These are phyloP conservation scores for Thunnus thynnus DNA, from an alignment of 2,113 vertebrate genomes.

Conservation along the genomic window DNA sequence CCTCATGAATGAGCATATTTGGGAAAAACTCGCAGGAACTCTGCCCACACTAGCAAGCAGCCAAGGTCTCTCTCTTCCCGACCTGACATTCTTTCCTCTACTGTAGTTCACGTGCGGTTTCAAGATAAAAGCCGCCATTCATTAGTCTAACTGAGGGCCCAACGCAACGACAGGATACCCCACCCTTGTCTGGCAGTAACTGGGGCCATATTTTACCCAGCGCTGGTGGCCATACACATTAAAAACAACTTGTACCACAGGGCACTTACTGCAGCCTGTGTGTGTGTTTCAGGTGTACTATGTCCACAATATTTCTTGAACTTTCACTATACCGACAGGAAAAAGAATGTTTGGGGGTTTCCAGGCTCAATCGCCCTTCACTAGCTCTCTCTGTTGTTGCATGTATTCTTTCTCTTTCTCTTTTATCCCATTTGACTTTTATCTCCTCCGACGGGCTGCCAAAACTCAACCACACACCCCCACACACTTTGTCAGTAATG, in stretches of 20 bases:
- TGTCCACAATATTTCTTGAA: not conserved
- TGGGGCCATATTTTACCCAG: constrained; percentile 54
- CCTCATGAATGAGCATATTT: constrained; percentile 45
- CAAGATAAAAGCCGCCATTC: constrained; percentile 82
- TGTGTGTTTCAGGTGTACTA: constrained; percentile 17
- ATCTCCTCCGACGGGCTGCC: constrained; percentile 54
- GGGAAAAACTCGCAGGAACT: constrained; percentile 25
- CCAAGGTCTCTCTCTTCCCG: constrained; percentile 52
- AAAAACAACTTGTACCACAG: constrained; percentile 42
- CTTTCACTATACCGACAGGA: constrained; percentile 2
- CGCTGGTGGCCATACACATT: constrained; percentile 56
- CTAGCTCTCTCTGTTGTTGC: constrained; percentile 22
- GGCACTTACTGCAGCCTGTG: constrained; percentile 26
- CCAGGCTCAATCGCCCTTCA: constrained; percentile 53
- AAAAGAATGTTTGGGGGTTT: constrained; percentile 46
- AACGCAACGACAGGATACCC: constrained; percentile 74
- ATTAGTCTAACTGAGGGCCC: constrained; percentile 68
- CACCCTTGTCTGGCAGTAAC: constrained; percentile 73
- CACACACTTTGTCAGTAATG: constrained; percentile 51
- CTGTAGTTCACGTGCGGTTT: constrained; percentile 73
- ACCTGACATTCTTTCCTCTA: constrained; percentile 75
- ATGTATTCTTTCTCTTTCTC: constrained; percentile 60
- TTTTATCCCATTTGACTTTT: constrained; percentile 61
- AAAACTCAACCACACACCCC: constrained; percentile 31
- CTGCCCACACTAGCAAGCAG: constrained; percentile 41